phyloP scores from a whole-genome alignment of 2,113 vertebrate genomes.

The Gymnogyps californianus region DNA sequence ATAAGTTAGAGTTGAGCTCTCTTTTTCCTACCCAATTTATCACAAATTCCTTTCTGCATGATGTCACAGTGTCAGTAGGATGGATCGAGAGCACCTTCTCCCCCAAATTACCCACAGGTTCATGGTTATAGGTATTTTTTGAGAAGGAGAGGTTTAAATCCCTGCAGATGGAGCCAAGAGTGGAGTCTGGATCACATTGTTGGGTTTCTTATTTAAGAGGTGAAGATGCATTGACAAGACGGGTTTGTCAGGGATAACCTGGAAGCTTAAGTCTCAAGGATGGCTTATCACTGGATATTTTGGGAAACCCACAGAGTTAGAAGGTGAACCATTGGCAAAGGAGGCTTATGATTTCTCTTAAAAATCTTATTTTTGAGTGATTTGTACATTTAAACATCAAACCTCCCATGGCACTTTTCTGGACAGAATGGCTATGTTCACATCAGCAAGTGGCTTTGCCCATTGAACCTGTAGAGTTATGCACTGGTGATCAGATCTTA shows the following conservation, averaged over 20 bases:
- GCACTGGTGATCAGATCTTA: background rate
- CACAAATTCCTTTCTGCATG: background rate
- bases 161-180: background rate
- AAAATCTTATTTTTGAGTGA: background rate
- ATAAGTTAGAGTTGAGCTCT: background rate
- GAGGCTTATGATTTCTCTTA: background rate
- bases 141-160: background rate
- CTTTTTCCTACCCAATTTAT: background rate
- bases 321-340: background rate
- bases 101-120: background rate
- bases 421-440: background rate
- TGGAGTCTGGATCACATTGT: background rate
- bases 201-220: background rate
- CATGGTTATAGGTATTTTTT: background rate
- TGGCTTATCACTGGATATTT: background rate
- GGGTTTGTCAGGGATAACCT: background rate
- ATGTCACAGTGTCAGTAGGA: background rate
- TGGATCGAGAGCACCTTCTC: background rate
- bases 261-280: background rate
- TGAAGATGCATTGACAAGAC: background rate
- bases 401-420: background rate
- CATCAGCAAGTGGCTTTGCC: background rate
- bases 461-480: background rate
- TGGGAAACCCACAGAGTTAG: background rate
- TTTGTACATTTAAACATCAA: background rate